Conservation (phyloP, 2,113 vertebrate genomes). For the Alethe castanea region DNA sequence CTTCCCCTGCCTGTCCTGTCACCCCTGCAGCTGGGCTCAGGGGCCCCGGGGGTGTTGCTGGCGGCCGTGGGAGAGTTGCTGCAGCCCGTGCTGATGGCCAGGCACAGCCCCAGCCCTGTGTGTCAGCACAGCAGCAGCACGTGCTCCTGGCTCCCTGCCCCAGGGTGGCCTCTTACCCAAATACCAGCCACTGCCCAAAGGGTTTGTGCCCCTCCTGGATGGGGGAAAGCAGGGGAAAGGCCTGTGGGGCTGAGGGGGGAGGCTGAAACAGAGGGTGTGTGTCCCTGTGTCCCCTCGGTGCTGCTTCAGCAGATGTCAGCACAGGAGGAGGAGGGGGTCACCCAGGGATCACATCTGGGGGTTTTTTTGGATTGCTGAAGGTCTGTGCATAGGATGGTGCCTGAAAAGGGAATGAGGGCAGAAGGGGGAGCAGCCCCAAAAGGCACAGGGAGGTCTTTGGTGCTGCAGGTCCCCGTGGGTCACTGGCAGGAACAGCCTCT, state of each 20-base stretch:
- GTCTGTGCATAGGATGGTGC: background rate
- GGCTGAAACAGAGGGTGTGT: background rate
- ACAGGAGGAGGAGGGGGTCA: background rate
- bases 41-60: background rate
- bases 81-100: background rate
- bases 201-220: background rate
- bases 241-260: background rate
- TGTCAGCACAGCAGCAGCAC: background rate
- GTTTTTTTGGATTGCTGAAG: background rate
- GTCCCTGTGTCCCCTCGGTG: background rate
- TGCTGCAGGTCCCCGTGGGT: background rate
- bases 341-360: background rate
- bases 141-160: background rate
- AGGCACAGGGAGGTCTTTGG: background rate
- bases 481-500: background rate
- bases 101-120: background rate
- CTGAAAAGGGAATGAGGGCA: background rate
- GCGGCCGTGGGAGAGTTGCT: constrained; percentile 26
- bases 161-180: background rate
- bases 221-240: constrained; percentile 32
- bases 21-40: background rate
- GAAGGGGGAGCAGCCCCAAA: background rate
- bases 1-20: background rate
- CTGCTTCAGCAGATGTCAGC: background rate
- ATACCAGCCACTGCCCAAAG: background rate